These are phyloP conservation scores for Gadopsis bispinosus DNA, from an alignment of 2,797 vertebrate genomes.

Conservation along the genomic window DNA sequence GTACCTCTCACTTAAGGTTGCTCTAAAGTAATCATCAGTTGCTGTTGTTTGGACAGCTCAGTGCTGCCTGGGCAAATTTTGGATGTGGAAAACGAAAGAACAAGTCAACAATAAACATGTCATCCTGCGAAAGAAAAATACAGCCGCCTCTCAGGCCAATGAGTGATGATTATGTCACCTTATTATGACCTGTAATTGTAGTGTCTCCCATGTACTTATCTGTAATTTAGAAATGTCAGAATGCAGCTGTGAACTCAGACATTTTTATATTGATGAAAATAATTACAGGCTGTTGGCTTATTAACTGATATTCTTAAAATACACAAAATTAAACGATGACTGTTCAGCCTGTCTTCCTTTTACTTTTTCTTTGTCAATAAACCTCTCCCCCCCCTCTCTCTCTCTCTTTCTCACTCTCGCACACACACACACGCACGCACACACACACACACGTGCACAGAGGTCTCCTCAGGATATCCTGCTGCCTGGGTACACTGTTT, in stretches of 20 bases:
- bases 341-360: conserved; percentile 18
- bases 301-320: neutral
- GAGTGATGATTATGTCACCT: conserved; percentile 22
- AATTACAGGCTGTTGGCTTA: conserved; percentile 14
- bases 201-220: neutral
- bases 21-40: neutral
- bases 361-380: conserved; percentile 31
- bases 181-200: conserved; percentile 30
- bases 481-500: conserved; percentile 61
- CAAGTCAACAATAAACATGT: conserved; percentile 2
- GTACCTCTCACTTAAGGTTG: neutral
- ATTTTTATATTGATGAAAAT: conserved; percentile 5
- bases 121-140: neutral
- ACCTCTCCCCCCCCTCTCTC: neutral
- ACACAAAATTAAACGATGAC: conserved; percentile 13
- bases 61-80: neutral
- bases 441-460: conserved; percentile 19
- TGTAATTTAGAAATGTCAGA: conserved; percentile 13
- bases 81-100: neutral
- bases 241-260: neutral
- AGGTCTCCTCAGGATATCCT: conserved; percentile 69
- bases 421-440: conserved; percentile 2
- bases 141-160: neutral
- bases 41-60: conserved; percentile 12
- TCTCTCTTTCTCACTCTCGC: neutral